Percentiles rank a stretch among this genome's conserved stretches.
Conservation (phyloP, 2,797 vertebrate genomes). For the Urophycis tenuis region DNA sequence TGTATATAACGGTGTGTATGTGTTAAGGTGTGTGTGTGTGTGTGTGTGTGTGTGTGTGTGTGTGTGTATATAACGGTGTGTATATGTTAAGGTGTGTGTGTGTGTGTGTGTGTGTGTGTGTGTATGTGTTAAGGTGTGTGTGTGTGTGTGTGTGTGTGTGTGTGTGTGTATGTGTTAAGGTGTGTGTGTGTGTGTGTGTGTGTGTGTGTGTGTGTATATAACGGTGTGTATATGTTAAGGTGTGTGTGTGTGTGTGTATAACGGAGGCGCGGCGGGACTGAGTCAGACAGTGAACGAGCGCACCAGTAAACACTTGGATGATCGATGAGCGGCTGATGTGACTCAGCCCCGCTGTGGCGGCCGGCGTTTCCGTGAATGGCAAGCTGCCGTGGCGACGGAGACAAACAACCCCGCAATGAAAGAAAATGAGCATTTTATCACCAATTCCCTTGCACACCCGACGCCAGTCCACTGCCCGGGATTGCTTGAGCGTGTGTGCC, state of each 20-base stretch:
- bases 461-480: slow-evolving; percentile 41
- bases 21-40: too few species aligned
- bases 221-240: slow-evolving; percentile 12
- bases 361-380: slow-evolving; percentile 23
- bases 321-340: slow-evolving; percentile 60
- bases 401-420: slow-evolving; percentile 64
- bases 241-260: slow-evolving; percentile 19
- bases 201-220: not conserved
- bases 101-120: too few species aligned
- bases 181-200: not conserved
- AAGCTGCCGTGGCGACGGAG: slow-evolving; percentile 52
- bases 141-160: too few species aligned
- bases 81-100: too few species aligned
- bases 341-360: slow-evolving; percentile 62
- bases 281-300: slow-evolving; percentile 30
- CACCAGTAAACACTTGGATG: slow-evolving; percentile 59
- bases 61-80: too few species aligned
- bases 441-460: slow-evolving; percentile 61
- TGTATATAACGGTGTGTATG: too few species aligned
- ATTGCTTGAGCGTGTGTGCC: slow-evolving; percentile 24
- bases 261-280: slow-evolving; percentile 11
- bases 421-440: slow-evolving; percentile 72
- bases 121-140: too few species aligned
- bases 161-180: too few species aligned
- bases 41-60: too few species aligned